Evolutionary conservation across 2,113 vertebrate genomes (phyloP), one percentile per base, ranked within the genome.

Genomic region (Myanophis thanlyinensis): DNA sequence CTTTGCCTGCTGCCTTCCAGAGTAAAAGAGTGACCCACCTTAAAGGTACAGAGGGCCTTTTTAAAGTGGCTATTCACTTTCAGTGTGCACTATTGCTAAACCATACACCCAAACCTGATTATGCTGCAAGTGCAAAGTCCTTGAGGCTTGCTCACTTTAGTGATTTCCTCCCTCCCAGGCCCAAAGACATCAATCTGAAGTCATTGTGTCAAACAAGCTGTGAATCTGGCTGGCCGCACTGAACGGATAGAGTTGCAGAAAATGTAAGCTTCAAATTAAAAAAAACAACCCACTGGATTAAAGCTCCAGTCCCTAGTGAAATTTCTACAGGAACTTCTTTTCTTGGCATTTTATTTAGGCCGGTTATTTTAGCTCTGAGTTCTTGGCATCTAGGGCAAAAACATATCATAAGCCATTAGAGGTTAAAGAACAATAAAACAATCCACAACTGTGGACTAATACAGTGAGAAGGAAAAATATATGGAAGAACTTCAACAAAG

Each of bases 1-100:
- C 91, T 89, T 91, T 92, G 80, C 23, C 89, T 93, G 91, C 73
- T 91, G 91, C 93, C 73, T 52, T 13, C 73, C 18, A 49, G 27
- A 93, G 93, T 3, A 10, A 86, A 85, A 94, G 95, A 94, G 85
- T 6, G 8, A 89, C 92, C 92, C 88, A 49, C 11, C 94, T 95
- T 92, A 84, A 93, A 87, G 93, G 85, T 85, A 0, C 40, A 0
- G 44, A 87, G 9, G 0, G 0, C 48, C 47, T 87, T 93, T 80
- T 89, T 4, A 51, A 0, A 40, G 22, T 90, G 27, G 44, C 51
- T 48, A 48, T n/a, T 11, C 13, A 2, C 18, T 89, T 59, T 44
- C 87, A 89, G 53, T 25, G 44, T 85, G 44, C 22, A 85, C 20
- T 23, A 23, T 1, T 5, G 20, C 51, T 89, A 27, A 92, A 85